Percentiles rank a stretch among this genome's conserved stretches.
These are phyloP conservation scores for Intellagama lesueurii DNA, from an alignment of 2,797 vertebrate genomes.

Conservation along the genomic window DNA sequence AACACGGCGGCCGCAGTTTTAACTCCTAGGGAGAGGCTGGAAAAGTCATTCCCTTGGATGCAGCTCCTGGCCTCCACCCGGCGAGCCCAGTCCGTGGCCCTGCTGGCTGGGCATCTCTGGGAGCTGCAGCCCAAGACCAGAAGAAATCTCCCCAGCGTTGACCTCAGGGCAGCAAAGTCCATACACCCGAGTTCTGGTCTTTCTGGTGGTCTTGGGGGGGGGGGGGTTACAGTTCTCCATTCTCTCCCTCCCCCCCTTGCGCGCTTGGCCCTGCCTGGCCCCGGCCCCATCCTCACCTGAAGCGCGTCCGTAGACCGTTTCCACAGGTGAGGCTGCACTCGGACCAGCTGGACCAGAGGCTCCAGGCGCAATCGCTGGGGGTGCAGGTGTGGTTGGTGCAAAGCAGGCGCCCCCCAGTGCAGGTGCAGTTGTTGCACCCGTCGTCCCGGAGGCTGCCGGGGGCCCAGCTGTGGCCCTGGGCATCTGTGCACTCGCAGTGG, in stretches of 20 bases:
- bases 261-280: too few relatives aligned
- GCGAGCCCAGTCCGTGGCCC: too few relatives aligned
- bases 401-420: conserved; percentile 79
- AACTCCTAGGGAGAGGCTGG: too few relatives aligned
- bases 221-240: too few relatives aligned
- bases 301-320: conserved; percentile 81
- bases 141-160: too few relatives aligned
- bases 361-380: conserved; percentile 81
- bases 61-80: too few relatives aligned
- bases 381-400: conserved; percentile 84
- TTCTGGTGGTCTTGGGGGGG: too few relatives aligned
- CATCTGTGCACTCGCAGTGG: conserved; percentile 89
- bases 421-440: conserved; percentile 89
- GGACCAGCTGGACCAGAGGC: conserved; percentile 89
- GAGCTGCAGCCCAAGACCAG: neutral
- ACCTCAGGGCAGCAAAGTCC: too few relatives aligned
- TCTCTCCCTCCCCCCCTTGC: too few relatives aligned
- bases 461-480: conserved; percentile 83
- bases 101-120: neutral
- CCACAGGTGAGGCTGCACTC: conserved; percentile 86
- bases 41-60: too few relatives aligned
- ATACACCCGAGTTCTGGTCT: too few relatives aligned
- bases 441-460: conserved; percentile 84
- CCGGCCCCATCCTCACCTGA: conserved; percentile 77
- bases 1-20: too few relatives aligned